A percentile compares a stretch with the other conserved stretches of the same genome.
Evolutionary conservation across 2,888 invertebrate genomes (phyloP).

Genomic region (Lepidocyrtinus sp.): DNA sequence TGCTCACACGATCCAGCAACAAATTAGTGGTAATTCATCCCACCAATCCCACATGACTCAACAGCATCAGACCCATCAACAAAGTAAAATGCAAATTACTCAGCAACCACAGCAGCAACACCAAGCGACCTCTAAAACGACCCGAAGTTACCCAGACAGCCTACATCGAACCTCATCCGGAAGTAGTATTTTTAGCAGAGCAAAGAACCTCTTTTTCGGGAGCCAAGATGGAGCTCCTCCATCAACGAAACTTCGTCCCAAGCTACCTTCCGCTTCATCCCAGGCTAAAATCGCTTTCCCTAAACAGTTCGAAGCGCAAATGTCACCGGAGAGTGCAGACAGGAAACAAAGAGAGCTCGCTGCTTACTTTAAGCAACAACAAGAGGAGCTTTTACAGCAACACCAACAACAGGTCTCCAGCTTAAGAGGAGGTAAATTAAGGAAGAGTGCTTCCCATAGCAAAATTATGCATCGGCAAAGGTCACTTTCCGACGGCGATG

Average conservation of each 20-base stretch:
- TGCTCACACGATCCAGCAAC: constrained; percentile 35
- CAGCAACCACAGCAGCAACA: constrained; percentile 38
- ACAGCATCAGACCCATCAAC: constrained; percentile 12
- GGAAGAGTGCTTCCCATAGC: constrained; percentile 72
- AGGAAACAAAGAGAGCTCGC: constrained; percentile 83
- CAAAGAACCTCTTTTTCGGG: constrained; percentile 65
- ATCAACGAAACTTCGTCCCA: constrained; percentile 73
- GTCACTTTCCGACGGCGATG: constrained; percentile 73
- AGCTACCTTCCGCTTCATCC: constrained; percentile 48
- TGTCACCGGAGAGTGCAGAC: constrained; percentile 79
- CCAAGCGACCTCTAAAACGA: constrained; percentile 7
- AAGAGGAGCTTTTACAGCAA: constrained; percentile 27
- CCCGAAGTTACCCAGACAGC: constrained; percentile 56
- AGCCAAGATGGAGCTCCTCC: constrained; percentile 73
- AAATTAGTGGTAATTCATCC: too few species aligned
- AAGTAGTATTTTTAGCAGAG: constrained; percentile 70
- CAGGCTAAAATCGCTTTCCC: constrained; percentile 74
- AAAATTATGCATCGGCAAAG: constrained; percentile 68
- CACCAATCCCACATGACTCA: constrained; percentile 4
- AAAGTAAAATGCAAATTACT: constrained; percentile 9
- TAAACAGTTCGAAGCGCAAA: constrained; percentile 86
- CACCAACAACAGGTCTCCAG: constrained; percentile 14
- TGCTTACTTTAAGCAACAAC: constrained; percentile 77
- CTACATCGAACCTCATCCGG: constrained; percentile 70
- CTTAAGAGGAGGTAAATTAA: constrained; percentile 53